Conservation (phyloP, 2,113 vertebrate genomes). For the Fulmarus glacialis region DNA sequence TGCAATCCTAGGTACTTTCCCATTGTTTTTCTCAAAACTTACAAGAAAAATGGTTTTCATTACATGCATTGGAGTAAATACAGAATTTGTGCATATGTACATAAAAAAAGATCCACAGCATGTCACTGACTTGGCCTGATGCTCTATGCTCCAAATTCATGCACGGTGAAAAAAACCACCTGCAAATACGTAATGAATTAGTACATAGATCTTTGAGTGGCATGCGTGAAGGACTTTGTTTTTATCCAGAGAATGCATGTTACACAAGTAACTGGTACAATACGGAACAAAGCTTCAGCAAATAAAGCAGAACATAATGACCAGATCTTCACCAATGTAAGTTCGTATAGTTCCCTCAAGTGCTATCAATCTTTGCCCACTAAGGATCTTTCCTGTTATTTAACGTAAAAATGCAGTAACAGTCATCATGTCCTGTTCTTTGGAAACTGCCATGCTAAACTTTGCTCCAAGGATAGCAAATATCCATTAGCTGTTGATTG, state of each 20-base stretch:
- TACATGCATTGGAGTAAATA: not conserved
- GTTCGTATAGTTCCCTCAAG: not conserved
- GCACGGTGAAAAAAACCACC: not conserved
- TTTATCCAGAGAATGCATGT: not conserved
- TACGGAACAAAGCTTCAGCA: not conserved
- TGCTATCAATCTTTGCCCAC: not conserved
- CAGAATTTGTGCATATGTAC: not conserved
- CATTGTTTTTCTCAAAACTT: not conserved
- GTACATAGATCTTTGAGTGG: not conserved
- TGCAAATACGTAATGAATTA: not conserved
- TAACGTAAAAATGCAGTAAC: not conserved
- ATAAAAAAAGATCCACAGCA: not conserved
- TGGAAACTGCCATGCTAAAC: not conserved
- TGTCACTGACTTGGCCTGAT: not conserved
- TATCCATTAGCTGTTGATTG: not conserved
- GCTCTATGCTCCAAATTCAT: not conserved
- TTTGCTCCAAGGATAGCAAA: not conserved
- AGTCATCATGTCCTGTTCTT: not conserved
- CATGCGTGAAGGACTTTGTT: not conserved
- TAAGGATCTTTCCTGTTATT: not conserved
- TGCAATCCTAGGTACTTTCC: not conserved
- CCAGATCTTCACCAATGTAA: not conserved
- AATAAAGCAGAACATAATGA: not conserved
- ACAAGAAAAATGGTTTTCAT: not conserved
- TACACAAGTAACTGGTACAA: not conserved